Evolutionary conservation across 2,797 vertebrate species (phyloP).

Genomic region (Acipenser transmontanus): DNA sequence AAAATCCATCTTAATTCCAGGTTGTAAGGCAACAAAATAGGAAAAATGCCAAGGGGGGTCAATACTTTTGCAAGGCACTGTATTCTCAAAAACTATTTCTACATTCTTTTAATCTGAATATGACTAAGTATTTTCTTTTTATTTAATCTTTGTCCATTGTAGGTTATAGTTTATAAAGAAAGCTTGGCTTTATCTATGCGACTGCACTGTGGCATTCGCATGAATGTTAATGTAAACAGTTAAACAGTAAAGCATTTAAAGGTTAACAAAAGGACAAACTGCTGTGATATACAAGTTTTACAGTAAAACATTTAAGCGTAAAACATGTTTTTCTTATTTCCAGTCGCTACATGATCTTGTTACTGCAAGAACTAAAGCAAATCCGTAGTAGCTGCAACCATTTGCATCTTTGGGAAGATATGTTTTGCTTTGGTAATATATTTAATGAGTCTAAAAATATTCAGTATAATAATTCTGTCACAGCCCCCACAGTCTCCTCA

Average conservation of each 20-base stretch:
- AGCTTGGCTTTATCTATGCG: background rate
- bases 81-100: background rate
- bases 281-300: background rate
- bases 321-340: conserved; percentile 19
- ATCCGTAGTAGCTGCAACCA: conserved; percentile 67
- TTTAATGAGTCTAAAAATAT: conserved; percentile 86
- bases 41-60: too few species aligned
- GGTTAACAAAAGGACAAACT: conserved; percentile 2
- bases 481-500: conserved; percentile 77
- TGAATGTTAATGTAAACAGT: conserved; percentile 10
- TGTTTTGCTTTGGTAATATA: conserved; percentile 82
- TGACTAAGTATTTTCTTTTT: too few species aligned
- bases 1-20: too few species aligned
- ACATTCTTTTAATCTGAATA: too few species aligned
- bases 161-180: too few species aligned
- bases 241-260: conserved; percentile 12
- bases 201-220: background rate
- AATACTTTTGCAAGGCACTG: too few species aligned
- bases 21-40: too few species aligned
- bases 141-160: too few species aligned
- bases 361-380: conserved; percentile 62
- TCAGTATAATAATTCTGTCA: conserved; percentile 84
- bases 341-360: conserved; percentile 3
- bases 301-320: conserved; percentile 52
- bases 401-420: conserved; percentile 73